Evolutionary conservation across 1,140 invertebrate species (phyloP).

Genomic region (Drosophila baimaii): DNA sequence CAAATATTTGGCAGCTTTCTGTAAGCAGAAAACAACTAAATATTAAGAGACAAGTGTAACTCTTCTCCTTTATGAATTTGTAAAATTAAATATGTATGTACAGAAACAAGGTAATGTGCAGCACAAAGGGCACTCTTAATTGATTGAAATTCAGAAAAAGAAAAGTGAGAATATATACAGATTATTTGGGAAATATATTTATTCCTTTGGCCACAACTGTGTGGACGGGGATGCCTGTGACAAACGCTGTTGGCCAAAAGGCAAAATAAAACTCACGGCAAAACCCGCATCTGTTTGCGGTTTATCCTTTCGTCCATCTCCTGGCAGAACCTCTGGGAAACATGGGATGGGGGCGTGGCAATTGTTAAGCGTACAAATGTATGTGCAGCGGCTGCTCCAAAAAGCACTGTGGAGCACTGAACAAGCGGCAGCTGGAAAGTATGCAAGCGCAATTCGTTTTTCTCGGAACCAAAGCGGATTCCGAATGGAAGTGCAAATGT

Average conservation of each 20-base stretch:
- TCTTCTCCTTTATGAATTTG: not conserved
- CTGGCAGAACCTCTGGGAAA: no score
- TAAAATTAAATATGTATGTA: not conserved
- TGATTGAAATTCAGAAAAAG: not conserved
- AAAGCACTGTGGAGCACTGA: slow-evolving; percentile 6
- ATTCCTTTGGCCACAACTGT: not conserved
- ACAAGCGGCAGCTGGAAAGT: not conserved
- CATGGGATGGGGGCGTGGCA: slow-evolving; percentile 6
- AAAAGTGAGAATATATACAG: not conserved
- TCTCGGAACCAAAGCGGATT: slow-evolving; percentile 1
- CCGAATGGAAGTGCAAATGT: not conserved
- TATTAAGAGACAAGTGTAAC: not conserved
- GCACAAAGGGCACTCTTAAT: not conserved
- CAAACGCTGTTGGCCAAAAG: slow-evolving; percentile 18
- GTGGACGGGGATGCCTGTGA: slow-evolving; percentile 1
- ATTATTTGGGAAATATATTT: slow-evolving; percentile 1
- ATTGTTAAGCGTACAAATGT: not conserved
- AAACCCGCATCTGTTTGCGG: slow-evolving; percentile 43
- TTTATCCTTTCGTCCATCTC: slow-evolving; percentile 8
- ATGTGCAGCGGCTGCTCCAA: slow-evolving; percentile 1
- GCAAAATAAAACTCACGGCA: slow-evolving; percentile 11
- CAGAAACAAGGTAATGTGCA: not conserved
- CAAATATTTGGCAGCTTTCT: not conserved
- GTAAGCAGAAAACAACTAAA: no score
- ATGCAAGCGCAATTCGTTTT: slow-evolving; percentile 30